phyloP scores from a whole-genome alignment of 2,797 vertebrate genomes.

The Odontamblyopus rebecca region DNA sequence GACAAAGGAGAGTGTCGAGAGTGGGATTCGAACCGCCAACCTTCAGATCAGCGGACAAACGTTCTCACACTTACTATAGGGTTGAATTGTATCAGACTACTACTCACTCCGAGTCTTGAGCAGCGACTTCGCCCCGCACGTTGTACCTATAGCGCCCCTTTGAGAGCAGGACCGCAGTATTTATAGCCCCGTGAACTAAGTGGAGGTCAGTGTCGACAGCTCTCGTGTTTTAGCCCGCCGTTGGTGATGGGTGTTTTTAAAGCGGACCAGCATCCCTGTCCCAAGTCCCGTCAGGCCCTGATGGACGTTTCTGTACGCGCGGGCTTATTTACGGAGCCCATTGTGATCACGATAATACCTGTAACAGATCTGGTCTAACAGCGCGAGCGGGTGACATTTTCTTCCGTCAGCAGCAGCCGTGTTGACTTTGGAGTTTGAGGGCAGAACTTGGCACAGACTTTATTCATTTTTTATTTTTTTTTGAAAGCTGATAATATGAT shows the following conservation, averaged over 20 bases:
- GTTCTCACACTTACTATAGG: too few relatives aligned
- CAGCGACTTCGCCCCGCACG: background rate
- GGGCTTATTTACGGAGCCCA: background rate
- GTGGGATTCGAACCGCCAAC: too few relatives aligned
- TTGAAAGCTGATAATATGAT: conserved; percentile 25
- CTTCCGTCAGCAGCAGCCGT: conserved; percentile 11
- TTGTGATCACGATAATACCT: background rate
- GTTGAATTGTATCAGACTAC: too few relatives aligned
- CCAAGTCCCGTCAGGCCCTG: background rate
- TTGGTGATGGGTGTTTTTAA: background rate
- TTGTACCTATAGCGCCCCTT: background rate
- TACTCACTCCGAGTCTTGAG: too few relatives aligned
- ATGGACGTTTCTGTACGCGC: background rate
- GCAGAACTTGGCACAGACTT: background rate
- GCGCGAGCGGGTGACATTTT: background rate
- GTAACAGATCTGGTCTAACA: background rate
- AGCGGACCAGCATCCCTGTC: background rate
- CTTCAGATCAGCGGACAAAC: too few relatives aligned
- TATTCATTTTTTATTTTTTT: conserved; percentile 13
- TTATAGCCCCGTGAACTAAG: background rate
- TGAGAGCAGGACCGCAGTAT: background rate
- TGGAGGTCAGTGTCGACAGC: background rate
- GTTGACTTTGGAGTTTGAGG: conserved; percentile 19
- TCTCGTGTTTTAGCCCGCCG: background rate
- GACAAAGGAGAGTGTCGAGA: too few relatives aligned